Conservation (phyloP, 2,888 invertebrate genomes). For the Monopis laevigella region DNA sequence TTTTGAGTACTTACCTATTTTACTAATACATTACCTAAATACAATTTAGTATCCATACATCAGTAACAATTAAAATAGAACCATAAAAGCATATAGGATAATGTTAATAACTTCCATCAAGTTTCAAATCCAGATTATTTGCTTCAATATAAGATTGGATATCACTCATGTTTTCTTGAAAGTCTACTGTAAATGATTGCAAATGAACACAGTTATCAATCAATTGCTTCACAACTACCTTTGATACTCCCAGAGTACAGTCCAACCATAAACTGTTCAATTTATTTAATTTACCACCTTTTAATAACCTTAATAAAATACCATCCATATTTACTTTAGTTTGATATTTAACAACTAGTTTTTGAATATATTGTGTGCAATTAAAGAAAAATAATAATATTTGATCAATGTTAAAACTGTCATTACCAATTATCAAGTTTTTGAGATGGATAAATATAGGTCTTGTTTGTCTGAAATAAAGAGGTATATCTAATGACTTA, state of each 20-base stretch:
- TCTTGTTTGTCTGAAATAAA: constrained; percentile 34
- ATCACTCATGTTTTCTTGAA: constrained; percentile 37
- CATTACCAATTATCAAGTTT: constrained; percentile 50
- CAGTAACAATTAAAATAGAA: too few relatives aligned
- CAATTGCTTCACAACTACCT: constrained; percentile 39
- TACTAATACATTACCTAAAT: too few relatives aligned
- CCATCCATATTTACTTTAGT: constrained; percentile 45
- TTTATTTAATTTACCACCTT: constrained; percentile 42
- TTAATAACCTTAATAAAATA: constrained; percentile 37
- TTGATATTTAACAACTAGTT: constrained; percentile 50
- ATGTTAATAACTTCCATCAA: constrained; percentile 35
- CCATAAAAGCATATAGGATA: too few relatives aligned
- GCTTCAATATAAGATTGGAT: constrained; percentile 43
- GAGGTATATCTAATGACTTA: constrained; percentile 38
- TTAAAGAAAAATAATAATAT: constrained; percentile 47
- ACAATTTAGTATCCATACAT: too few relatives aligned
- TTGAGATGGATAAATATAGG: constrained; percentile 43
- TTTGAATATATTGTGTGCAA: constrained; percentile 43
- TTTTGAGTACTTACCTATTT: too few relatives aligned
- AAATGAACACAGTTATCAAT: constrained; percentile 46
- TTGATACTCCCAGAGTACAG: constrained; percentile 52
- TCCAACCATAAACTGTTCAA: constrained; percentile 51
- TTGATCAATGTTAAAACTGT: constrained; percentile 45
- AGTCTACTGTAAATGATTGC: constrained; percentile 47
- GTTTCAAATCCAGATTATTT: constrained; percentile 52